These are phyloP conservation scores for Drosophila histrio DNA, from an alignment of 2,888 invertebrate genomes.

Conservation along the genomic window DNA sequence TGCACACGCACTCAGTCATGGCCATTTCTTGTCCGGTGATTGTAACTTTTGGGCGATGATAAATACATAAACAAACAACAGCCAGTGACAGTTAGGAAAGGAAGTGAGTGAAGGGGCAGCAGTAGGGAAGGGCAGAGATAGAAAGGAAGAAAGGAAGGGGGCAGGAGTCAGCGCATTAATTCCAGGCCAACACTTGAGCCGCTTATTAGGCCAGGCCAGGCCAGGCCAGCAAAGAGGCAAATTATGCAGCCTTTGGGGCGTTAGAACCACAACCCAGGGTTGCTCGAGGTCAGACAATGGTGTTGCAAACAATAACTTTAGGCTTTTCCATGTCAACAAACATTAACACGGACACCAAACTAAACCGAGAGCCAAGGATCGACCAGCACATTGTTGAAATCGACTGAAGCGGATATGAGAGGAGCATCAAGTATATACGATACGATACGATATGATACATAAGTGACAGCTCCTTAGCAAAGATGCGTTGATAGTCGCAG, in stretches of 20 bases:
- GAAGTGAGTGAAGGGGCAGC: not conserved
- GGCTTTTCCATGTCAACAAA: conserved; percentile 75
- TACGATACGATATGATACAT: not conserved
- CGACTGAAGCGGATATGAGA: conserved; percentile 14
- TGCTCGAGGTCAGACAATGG: conserved; percentile 48
- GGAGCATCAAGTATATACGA: not conserved
- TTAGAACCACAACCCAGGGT: conserved; percentile 8
- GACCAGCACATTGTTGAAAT: conserved; percentile 32
- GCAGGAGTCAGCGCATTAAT: conserved; percentile 56
- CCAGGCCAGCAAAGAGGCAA: conserved; percentile 45
- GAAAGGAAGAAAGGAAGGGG: not conserved
- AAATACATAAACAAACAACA: conserved; percentile 41
- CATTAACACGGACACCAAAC: conserved; percentile 55
- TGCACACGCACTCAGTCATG: conserved; percentile 13
- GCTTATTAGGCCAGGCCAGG: conserved; percentile 63
- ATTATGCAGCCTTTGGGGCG: conserved; percentile 54
- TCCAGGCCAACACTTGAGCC: conserved; percentile 74
- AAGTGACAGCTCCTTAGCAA: conserved; percentile 5
- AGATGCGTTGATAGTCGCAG: conserved; percentile 22
- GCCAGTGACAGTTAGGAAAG: conserved; percentile 16
- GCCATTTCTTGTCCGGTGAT: conserved; percentile 52
- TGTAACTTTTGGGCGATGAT: conserved; percentile 55
- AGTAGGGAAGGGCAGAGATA: not conserved
- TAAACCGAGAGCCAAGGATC: conserved; percentile 11
- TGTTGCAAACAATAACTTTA: conserved; percentile 70